Conservation (phyloP, 2,797 vertebrate species). For the Eulemur albifrons region DNA sequence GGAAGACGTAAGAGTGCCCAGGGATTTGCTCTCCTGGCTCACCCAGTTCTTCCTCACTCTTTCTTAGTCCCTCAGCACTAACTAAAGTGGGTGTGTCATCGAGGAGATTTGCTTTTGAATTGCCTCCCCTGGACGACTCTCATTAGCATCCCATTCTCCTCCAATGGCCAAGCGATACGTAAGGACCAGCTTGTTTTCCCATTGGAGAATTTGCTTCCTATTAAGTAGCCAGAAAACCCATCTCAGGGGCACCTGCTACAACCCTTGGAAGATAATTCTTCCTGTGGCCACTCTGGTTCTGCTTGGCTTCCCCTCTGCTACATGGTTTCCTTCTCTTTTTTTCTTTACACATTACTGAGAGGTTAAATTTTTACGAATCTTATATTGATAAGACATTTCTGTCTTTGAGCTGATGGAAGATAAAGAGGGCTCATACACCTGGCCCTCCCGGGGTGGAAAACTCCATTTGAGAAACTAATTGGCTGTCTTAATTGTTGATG, state of each 20-base stretch:
- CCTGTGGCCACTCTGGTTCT: conserved; percentile 53
- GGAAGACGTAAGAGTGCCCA: background rate
- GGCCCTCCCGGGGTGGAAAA: conserved; percentile 72
- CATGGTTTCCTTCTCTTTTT: conserved; percentile 59
- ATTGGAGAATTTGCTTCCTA: conserved; percentile 40
- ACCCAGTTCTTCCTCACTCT: background rate
- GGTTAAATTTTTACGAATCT: conserved; percentile 86
- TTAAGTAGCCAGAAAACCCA: background rate
- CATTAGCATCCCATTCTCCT: conserved; percentile 64
- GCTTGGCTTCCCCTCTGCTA: conserved; percentile 8
- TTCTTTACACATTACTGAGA: conserved; percentile 72
- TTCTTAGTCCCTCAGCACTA: background rate
- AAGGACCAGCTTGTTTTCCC: conserved; percentile 30
- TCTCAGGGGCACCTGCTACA: background rate
- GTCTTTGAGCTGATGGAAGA: conserved; percentile 77
- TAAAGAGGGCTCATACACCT: conserved; percentile 76
- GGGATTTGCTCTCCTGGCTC: background rate
- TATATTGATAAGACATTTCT: conserved; percentile 75
- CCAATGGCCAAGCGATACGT: conserved; percentile 58
- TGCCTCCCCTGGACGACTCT: conserved; percentile 49
- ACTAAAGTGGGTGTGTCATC: background rate
- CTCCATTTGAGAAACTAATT: conserved; percentile 64
- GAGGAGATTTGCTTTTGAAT: conserved; percentile 65
- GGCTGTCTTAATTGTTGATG: conserved; percentile 6
- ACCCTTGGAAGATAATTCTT: conserved; percentile 31